These are phyloP conservation scores for Euplagia quadripunctaria DNA, from an alignment of 2,888 invertebrate species.

Conservation along the genomic window DNA sequence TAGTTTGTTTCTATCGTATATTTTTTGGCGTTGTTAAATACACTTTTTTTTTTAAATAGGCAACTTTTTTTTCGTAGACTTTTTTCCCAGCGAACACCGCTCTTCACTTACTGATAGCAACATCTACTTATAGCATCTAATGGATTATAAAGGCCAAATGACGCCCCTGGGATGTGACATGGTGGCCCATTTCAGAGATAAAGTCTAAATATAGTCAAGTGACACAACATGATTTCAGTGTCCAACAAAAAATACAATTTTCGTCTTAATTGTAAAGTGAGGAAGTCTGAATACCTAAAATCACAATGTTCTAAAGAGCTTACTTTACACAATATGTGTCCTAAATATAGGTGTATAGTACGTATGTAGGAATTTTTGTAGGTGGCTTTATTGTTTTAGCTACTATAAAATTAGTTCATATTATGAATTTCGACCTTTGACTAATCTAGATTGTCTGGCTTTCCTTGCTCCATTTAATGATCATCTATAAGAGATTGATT, in stretches of 20 bases:
- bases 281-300: not conserved
- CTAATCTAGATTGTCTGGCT: no score
- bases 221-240: not conserved
- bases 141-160: slow-evolving; percentile 7
- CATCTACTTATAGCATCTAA: not conserved
- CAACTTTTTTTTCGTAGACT: not conserved
- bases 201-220: not conserved
- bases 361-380: no score
- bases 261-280: not conserved
- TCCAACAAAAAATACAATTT: not conserved
- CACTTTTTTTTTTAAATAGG: not conserved
- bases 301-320: not conserved
- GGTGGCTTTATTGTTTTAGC: no score
- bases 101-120: not conserved
- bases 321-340: no score
- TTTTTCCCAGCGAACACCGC: not conserved
- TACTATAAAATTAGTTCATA: no score
- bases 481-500: no score
- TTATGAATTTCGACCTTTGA: no score
- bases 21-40: not conserved
- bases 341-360: no score
- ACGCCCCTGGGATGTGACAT: not conserved
- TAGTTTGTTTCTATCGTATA: not conserved
- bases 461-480: no score
- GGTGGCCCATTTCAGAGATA: not conserved